Evolutionary conservation across 2,113 vertebrate species (phyloP).

Genomic region (Atherinomorus stipes): DNA sequence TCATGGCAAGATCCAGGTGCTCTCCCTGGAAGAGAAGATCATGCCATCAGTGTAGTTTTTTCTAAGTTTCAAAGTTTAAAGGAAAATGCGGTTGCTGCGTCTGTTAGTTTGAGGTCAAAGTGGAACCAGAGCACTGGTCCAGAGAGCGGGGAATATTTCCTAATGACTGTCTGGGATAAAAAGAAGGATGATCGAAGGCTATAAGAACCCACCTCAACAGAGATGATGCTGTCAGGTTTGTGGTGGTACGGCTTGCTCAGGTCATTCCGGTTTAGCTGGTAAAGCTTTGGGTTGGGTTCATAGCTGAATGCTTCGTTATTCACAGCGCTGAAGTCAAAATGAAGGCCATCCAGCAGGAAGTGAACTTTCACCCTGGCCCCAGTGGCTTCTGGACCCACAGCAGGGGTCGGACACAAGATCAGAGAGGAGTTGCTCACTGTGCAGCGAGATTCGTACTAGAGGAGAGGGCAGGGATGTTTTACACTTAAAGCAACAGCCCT

Average conservation of each 20-base stretch:
- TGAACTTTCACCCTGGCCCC: slow-evolving; percentile 85
- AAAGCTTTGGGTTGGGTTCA: slow-evolving; percentile 88
- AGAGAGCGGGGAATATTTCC: too few species aligned
- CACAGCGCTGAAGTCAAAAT: slow-evolving; percentile 89
- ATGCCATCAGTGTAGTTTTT: neutral
- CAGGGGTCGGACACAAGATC: slow-evolving; percentile 89
- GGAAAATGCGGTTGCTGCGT: too few species aligned
- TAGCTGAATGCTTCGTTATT: slow-evolving; percentile 89
- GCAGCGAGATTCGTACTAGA: slow-evolving; percentile 89
- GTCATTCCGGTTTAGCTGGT: slow-evolving; percentile 87
- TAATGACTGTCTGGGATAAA: too few species aligned
- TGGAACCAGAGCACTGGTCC: too few species aligned
- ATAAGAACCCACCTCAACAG: slow-evolving; percentile 88
- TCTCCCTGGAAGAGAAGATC: slow-evolving; percentile 84
- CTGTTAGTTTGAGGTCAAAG: too few species aligned
- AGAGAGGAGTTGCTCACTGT: slow-evolving; percentile 88
- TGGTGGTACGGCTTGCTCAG: slow-evolving; percentile 90
- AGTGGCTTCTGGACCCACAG: slow-evolving; percentile 83
- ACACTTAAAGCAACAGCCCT: neutral
- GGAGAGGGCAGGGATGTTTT: neutral
- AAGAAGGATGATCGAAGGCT: neutral
- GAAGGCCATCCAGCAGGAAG: slow-evolving; percentile 93
- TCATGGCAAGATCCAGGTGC: slow-evolving; percentile 93
- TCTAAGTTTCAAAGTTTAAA: neutral
- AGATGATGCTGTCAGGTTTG: slow-evolving; percentile 96